Evolutionary conservation across 1,140 invertebrate species (phyloP).

Genomic region (Thaumatotibia leucotreta): DNA sequence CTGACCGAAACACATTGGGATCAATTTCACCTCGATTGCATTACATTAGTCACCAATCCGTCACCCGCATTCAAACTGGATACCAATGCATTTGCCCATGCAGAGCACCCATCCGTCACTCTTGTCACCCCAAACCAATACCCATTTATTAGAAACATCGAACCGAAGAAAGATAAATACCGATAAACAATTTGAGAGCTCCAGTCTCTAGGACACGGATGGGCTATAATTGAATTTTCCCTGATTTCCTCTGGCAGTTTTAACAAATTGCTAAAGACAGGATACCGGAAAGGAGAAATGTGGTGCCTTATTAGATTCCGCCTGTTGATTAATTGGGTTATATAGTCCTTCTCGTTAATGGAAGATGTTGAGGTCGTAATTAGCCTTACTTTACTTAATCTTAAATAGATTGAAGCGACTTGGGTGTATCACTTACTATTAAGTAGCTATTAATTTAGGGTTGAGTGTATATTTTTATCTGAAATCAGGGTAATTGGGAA

Average conservation of each 20-base stretch:
- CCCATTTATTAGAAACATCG: slow-evolving; percentile 13
- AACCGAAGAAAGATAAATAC: slow-evolving; percentile 12
- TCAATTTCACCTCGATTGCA: background rate
- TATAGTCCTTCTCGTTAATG: slow-evolving; percentile 7
- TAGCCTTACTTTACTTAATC: background rate
- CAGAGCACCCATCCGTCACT: background rate
- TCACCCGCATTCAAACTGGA: background rate
- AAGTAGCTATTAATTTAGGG: too few species aligned
- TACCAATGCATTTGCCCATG: slow-evolving; percentile 4
- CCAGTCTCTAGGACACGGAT: background rate
- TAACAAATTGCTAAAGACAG: slow-evolving; percentile 13
- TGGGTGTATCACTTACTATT: background rate
- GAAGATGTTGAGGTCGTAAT: slow-evolving; percentile 6
- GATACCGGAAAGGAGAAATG: slow-evolving; percentile 12
- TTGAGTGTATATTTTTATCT: too few species aligned
- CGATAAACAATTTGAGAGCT: slow-evolving; percentile 14
- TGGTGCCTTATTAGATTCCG: slow-evolving; percentile 9
- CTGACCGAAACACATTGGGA: background rate
- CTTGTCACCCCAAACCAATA: slow-evolving; percentile 2
- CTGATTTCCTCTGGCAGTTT: slow-evolving; percentile 8
- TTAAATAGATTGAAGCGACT: background rate
- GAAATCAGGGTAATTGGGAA: too few species aligned
- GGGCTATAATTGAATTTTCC: slow-evolving; percentile 13
- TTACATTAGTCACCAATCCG: background rate
- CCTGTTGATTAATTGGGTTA: slow-evolving; percentile 13